phyloP scores from a whole-genome alignment of 2,888 invertebrate genomes.

The Spisula solida region DNA sequence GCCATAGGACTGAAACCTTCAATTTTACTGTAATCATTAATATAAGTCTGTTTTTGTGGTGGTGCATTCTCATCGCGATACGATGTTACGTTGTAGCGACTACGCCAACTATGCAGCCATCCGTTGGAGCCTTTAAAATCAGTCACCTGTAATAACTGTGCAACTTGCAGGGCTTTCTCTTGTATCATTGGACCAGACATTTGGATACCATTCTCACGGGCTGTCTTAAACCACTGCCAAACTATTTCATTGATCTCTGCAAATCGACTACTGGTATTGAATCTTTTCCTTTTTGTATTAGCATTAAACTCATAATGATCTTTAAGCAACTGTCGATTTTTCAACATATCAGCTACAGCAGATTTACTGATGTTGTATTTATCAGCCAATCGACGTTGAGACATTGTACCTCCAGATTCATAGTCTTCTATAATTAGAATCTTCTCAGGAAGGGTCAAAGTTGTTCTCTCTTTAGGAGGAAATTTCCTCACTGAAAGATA shows the following conservation, averaged over 20 bases:
- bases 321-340: constrained; percentile 39
- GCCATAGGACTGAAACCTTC: constrained; percentile 16
- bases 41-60: constrained; percentile 20
- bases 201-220: constrained; percentile 41
- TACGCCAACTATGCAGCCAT: constrained; percentile 57
- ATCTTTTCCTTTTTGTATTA: constrained; percentile 48
- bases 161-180: constrained; percentile 58
- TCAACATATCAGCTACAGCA: constrained; percentile 44
- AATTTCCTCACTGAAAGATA: constrained; percentile 39
- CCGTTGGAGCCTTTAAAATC: constrained; percentile 62
- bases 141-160: constrained; percentile 35
- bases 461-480: constrained; percentile 34
- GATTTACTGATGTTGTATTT: constrained; percentile 55
- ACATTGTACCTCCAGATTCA: constrained; percentile 15
- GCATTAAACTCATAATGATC: constrained; percentile 50
- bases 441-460: constrained; percentile 50
- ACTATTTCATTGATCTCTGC: constrained; percentile 51
- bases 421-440: constrained; percentile 51
- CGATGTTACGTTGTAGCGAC: constrained; percentile 45
- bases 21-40: constrained; percentile 43
- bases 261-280: constrained; percentile 39
- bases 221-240: constrained; percentile 48
- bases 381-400: constrained; percentile 50
- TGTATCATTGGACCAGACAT: constrained; percentile 57
- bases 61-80: constrained; percentile 17